A percentile compares a stretch with the other conserved stretches of the same genome.
Evolutionary conservation across 2,888 invertebrate genomes (phyloP).

Genomic region (Polydrusus pterygomalis): DNA sequence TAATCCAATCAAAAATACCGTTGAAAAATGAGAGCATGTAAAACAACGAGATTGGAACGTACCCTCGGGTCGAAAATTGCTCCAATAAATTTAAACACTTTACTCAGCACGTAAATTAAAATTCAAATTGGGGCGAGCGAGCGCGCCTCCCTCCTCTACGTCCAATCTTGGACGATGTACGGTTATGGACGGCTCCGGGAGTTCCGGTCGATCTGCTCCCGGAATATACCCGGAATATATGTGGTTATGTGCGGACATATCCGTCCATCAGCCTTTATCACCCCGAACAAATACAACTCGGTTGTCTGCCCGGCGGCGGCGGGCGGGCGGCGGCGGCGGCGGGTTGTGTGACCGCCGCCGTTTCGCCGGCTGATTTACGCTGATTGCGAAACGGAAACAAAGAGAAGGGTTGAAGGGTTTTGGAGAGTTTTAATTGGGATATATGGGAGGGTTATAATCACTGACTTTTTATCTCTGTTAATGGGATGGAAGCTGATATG

Average conservation of each 20-base stretch:
- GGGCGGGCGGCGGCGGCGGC: slow-evolving; percentile 21
- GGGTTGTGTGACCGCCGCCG: slow-evolving; percentile 28
- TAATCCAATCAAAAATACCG: slow-evolving; percentile 59
- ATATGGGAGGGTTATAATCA: slow-evolving; percentile 46
- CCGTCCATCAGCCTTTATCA: slow-evolving; percentile 73
- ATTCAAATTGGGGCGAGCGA: slow-evolving; percentile 71
- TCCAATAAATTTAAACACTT: slow-evolving; percentile 68
- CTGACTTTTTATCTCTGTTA: slow-evolving; percentile 48
- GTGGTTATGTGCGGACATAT: slow-evolving; percentile 73
- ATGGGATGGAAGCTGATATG: slow-evolving; percentile 39
- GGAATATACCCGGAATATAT: slow-evolving; percentile 60
- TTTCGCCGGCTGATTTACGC: slow-evolving; percentile 51
- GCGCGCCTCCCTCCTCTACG: slow-evolving; percentile 58
- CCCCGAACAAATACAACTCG: slow-evolving; percentile 70
- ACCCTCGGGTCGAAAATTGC: slow-evolving; percentile 62
- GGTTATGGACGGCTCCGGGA: slow-evolving; percentile 68
- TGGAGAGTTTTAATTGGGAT: slow-evolving; percentile 54
- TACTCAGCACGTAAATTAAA: slow-evolving; percentile 72
- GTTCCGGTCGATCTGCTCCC: slow-evolving; percentile 72
- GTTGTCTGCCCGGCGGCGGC: slow-evolving; percentile 31
- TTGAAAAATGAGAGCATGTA: slow-evolving; percentile 58
- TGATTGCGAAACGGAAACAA: slow-evolving; percentile 58
- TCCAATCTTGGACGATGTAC: slow-evolving; percentile 73
- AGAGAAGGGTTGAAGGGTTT: slow-evolving; percentile 52
- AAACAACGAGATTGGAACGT: slow-evolving; percentile 57